These are phyloP conservation scores for Diadromus collaris DNA, from an alignment of 2,888 invertebrate species.

Conservation along the genomic window DNA sequence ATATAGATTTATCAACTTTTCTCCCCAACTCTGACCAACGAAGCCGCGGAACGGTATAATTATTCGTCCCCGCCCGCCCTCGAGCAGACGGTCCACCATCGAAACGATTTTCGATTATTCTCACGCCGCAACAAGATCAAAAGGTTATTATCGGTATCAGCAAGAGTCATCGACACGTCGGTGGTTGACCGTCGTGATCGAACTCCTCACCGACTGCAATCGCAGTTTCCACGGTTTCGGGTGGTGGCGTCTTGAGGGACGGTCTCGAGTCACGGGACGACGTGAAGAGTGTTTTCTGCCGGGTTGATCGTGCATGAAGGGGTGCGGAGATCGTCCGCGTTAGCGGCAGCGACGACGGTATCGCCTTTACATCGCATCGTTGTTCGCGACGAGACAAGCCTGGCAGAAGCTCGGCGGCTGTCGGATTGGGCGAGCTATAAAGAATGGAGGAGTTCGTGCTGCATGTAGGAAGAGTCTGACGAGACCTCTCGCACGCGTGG, in stretches of 20 bases:
- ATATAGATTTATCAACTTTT: slow-evolving; percentile 41
- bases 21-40: slow-evolving; percentile 6
- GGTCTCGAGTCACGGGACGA: neutral
- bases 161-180: neutral
- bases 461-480: slow-evolving; percentile 36
- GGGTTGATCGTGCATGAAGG: neutral
- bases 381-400: slow-evolving; percentile 29
- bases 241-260: neutral
- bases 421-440: slow-evolving; percentile 40
- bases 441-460: slow-evolving; percentile 43
- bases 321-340: neutral
- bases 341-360: neutral
- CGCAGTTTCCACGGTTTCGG: neutral
- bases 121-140: neutral
- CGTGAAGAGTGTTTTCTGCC: slow-evolving; percentile 8
- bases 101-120: neutral
- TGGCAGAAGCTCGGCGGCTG: slow-evolving; percentile 43
- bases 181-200: neutral
- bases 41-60: neutral
- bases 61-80: neutral
- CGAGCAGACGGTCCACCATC: neutral
- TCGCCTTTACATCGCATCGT: slow-evolving; percentile 49
- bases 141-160: neutral
- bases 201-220: neutral
- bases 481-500: slow-evolving; percentile 24